Conservation (phyloP, 1,140 invertebrate species). For the Megathymus violae region DNA sequence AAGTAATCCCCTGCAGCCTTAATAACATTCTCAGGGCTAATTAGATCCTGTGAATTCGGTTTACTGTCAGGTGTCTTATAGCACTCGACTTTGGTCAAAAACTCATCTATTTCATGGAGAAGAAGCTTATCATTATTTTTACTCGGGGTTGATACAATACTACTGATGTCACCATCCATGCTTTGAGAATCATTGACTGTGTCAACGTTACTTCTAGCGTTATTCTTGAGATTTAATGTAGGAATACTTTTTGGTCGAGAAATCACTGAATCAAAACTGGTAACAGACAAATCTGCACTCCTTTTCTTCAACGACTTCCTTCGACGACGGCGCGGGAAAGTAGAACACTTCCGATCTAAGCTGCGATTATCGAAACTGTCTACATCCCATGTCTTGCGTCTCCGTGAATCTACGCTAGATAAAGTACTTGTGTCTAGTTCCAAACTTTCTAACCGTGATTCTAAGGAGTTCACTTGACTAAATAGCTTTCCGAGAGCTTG, state of each 20-base stretch:
- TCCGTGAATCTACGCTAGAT: slow-evolving; percentile 48
- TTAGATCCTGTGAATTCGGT: slow-evolving; percentile 46
- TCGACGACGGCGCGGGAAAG: slow-evolving; percentile 68
- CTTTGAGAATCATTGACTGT: slow-evolving; percentile 64
- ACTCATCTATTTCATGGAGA: slow-evolving; percentile 83
- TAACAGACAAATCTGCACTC: slow-evolving; percentile 55
- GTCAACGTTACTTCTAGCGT: slow-evolving; percentile 32
- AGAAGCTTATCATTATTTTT: slow-evolving; percentile 78
- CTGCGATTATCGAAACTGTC: slow-evolving; percentile 62
- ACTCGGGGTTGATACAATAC: slow-evolving; percentile 71
- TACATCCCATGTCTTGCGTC: slow-evolving; percentile 51
- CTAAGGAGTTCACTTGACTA: slow-evolving; percentile 85
- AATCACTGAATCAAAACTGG: slow-evolving; percentile 56
- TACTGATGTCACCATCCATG: slow-evolving; percentile 77
- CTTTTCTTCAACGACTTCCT: slow-evolving; percentile 52
- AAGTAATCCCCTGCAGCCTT: slow-evolving; percentile 71
- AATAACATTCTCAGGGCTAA: slow-evolving; percentile 67
- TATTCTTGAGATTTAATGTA: slow-evolving; percentile 45
- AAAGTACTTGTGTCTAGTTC: slow-evolving; percentile 61
- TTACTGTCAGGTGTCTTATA: slow-evolving; percentile 72
- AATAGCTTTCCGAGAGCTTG: slow-evolving; percentile 86
- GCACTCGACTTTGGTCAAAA: slow-evolving; percentile 82
- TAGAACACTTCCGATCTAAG: slow-evolving; percentile 64
- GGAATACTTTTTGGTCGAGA: slow-evolving; percentile 39
- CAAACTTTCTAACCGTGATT: slow-evolving; percentile 83